phyloP scores from a whole-genome alignment of 2,888 invertebrate genomes.

The Troides oblongomaculatus region DNA sequence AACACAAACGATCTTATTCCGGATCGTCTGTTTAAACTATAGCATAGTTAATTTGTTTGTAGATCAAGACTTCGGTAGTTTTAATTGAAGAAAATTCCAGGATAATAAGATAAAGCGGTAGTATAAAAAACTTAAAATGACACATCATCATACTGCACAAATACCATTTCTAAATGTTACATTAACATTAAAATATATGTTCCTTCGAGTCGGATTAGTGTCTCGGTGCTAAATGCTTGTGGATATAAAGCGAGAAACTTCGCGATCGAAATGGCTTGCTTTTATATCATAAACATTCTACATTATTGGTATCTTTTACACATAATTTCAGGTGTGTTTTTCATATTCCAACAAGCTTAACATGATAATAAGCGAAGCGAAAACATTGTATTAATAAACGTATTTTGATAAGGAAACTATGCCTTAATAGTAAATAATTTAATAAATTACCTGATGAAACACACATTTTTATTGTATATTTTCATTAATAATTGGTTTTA shows the following conservation, averaged over 20 bases:
- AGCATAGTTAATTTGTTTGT: too few relatives aligned
- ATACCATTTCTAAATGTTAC: background rate
- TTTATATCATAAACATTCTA: background rate
- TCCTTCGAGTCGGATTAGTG: constrained; percentile 10
- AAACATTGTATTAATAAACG: background rate
- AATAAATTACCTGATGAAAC: too few relatives aligned
- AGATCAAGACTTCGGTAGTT: too few relatives aligned
- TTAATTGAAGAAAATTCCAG: background rate
- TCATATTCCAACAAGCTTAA: background rate
- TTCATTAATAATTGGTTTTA: too few relatives aligned
- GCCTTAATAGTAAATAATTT: too few relatives aligned
- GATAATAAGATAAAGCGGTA: background rate
- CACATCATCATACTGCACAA: background rate
- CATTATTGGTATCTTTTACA: background rate
- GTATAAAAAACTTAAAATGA: too few relatives aligned
- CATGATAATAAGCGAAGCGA: background rate
- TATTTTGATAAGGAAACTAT: too few relatives aligned
- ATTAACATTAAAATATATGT: constrained; percentile 5
- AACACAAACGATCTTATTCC: too few relatives aligned
- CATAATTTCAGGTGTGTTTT: background rate
- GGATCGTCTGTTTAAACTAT: too few relatives aligned
- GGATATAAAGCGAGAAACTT: background rate
- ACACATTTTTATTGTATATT: too few relatives aligned
- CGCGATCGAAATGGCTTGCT: background rate
- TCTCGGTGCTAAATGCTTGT: background rate